A percentile compares a stretch with the other conserved stretches of the same genome.
Evolutionary conservation across 64 coral and sea anemone species (phyloP).

Genomic region (Montipora capricornis): DNA sequence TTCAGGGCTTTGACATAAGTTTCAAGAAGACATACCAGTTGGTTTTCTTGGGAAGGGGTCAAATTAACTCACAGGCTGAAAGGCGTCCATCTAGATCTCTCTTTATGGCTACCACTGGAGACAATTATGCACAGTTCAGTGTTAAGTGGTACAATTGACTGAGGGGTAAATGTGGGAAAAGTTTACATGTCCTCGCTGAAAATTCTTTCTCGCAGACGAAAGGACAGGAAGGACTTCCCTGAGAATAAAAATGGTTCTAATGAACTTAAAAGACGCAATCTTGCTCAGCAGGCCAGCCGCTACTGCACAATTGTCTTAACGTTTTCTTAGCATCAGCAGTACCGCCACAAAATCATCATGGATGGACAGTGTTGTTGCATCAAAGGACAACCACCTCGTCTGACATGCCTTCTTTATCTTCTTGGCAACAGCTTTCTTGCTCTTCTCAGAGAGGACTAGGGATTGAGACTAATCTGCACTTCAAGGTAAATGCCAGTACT

Average conservation of each 20-base stretch:
- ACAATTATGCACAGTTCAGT: background rate
- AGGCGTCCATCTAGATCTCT: background rate
- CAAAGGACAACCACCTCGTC: conserved; percentile 1
- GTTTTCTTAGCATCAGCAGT: background rate
- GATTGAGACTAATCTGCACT: too few relatives aligned
- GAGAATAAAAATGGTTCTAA: background rate
- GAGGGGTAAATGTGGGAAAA: background rate
- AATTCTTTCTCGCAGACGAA: background rate
- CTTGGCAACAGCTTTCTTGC: background rate
- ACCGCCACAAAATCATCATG: background rate
- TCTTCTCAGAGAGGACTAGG: background rate
- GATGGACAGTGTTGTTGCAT: background rate
- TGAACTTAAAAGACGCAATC: background rate
- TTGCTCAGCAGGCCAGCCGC: background rate
- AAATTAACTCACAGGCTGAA: background rate
- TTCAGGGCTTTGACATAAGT: conserved; percentile 47
- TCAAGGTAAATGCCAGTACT: too few relatives aligned
- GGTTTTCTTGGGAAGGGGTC: background rate
- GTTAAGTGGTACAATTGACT: background rate
- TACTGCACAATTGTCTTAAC: background rate
- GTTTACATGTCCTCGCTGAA: conserved; percentile 7
- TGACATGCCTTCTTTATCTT: background rate
- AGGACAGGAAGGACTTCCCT: background rate
- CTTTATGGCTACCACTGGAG: background rate
- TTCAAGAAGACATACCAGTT: conserved; percentile 3